These are phyloP conservation scores for Tridacna crocea DNA, from an alignment of 2,888 invertebrate species.

Conservation along the genomic window DNA sequence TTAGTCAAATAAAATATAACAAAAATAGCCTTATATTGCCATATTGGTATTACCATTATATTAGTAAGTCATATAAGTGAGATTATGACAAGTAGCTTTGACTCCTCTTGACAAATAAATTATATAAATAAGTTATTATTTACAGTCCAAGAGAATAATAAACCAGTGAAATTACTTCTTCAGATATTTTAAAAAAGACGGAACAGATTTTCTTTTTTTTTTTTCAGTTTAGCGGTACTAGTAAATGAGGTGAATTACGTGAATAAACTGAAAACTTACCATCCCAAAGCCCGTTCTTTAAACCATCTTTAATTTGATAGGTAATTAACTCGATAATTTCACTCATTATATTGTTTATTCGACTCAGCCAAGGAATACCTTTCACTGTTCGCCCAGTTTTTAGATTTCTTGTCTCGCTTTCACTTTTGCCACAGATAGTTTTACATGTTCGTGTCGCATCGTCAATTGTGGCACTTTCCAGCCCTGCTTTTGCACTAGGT, in stretches of 20 bases:
- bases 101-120: background rate
- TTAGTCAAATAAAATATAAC: too few species aligned
- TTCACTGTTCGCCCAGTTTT: background rate
- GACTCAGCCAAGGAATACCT: background rate
- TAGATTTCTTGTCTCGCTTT: too few species aligned
- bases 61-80: too few species aligned
- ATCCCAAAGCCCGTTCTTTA: background rate
- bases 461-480: too few species aligned
- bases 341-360: background rate
- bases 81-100: background rate
- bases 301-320: background rate
- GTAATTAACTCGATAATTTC: background rate
- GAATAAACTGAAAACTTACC: background rate
- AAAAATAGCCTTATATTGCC: too few species aligned
- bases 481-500: too few species aligned
- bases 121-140: background rate
- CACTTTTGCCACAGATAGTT: too few species aligned
- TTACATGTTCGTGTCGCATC: too few species aligned
- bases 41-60: too few species aligned
- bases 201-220: too few species aligned
- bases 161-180: background rate
- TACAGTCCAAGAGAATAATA: background rate
- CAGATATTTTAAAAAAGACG: too few species aligned
- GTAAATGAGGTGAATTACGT: background rate
- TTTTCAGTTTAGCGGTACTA: too few species aligned